phyloP scores from a whole-genome alignment of 2,888 invertebrate species.

The Ischnus inquisitorius region DNA sequence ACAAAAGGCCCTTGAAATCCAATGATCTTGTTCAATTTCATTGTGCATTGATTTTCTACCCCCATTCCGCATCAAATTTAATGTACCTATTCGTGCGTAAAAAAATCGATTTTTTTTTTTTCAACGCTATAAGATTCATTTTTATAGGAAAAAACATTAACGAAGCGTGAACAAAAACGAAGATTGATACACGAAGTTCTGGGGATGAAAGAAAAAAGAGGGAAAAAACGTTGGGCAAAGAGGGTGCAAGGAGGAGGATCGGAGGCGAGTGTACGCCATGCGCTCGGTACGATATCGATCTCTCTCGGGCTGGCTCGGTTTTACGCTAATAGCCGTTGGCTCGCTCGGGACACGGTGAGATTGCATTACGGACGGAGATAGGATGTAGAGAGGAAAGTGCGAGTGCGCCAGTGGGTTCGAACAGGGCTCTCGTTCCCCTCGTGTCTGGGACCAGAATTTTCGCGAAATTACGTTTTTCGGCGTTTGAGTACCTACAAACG shows the following conservation, averaged over 20 bases:
- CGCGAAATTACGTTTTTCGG: neutral
- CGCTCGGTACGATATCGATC: slow-evolving; percentile 73
- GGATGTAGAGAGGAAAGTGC: slow-evolving; percentile 31
- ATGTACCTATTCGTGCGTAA: too few species aligned
- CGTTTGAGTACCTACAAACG: neutral
- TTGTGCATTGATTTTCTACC: too few species aligned
- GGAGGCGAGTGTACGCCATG: slow-evolving; percentile 31
- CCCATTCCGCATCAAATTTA: too few species aligned
- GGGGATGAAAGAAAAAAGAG: slow-evolving; percentile 23
- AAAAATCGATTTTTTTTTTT: too few species aligned
- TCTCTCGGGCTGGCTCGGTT: slow-evolving; percentile 69
- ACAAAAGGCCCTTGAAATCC: too few species aligned
- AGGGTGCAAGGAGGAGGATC: slow-evolving; percentile 27
- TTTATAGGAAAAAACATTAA: neutral
- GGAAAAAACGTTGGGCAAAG: neutral
- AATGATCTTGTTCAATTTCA: too few species aligned
- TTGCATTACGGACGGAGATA: slow-evolving; percentile 67
- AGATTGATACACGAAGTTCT: neutral
- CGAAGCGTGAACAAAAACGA: slow-evolving; percentile 3
- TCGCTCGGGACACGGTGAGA: slow-evolving; percentile 68
- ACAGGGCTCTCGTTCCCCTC: neutral
- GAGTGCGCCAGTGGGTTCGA: slow-evolving; percentile 33
- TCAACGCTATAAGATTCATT: neutral
- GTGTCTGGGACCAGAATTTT: neutral
- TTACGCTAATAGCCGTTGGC: slow-evolving; percentile 76